Evolutionary conservation across 2,113 vertebrate species (phyloP).

Genomic region (Ascaphus truei): DNA sequence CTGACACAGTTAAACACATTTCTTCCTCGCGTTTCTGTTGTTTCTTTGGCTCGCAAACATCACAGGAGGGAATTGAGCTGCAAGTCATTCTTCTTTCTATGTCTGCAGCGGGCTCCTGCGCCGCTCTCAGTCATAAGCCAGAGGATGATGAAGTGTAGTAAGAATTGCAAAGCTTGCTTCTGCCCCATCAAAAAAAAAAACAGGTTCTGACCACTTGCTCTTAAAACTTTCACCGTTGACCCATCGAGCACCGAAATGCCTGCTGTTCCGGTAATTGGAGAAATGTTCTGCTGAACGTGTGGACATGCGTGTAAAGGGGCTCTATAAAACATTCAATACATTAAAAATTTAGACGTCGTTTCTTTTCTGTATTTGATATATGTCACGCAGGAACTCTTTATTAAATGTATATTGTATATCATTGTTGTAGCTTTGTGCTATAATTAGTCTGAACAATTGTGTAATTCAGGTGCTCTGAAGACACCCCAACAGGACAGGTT

Average conservation of each 20-base stretch:
- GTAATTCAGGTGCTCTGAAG: too few species aligned
- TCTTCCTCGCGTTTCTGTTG: background rate
- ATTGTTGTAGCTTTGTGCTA: too few species aligned
- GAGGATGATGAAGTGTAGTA: conserved; percentile 15
- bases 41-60: conserved; percentile 15
- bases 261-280: too few species aligned
- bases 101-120: conserved; percentile 27
- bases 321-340: too few species aligned
- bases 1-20: background rate
- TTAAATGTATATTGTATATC: too few species aligned
- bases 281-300: too few species aligned
- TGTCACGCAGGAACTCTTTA: too few species aligned
- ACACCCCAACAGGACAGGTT: too few species aligned
- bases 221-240: background rate
- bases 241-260: background rate
- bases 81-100: conserved; percentile 24
- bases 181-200: conserved; percentile 13
- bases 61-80: conserved; percentile 24
- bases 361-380: too few species aligned
- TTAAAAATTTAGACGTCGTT: too few species aligned
- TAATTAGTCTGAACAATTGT: too few species aligned
- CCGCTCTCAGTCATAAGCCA: conserved; percentile 25
- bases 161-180: background rate
- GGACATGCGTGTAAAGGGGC: too few species aligned
- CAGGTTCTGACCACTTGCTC: conserved; percentile 11